Conservation (phyloP, 2,113 vertebrate species). For the Cochlearius cochlearius region DNA sequence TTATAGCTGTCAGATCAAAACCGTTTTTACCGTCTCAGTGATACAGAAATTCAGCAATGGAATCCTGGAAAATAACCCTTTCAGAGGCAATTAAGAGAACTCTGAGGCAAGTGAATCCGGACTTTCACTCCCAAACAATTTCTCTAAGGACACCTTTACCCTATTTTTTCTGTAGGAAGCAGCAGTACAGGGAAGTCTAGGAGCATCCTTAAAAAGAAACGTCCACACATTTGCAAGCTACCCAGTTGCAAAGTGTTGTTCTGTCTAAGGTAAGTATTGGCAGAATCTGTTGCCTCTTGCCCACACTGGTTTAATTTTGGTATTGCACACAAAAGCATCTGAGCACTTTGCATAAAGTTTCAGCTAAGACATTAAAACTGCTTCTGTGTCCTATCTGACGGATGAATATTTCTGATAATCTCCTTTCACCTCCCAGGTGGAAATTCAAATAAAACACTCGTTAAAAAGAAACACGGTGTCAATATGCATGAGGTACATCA, state of each 20-base stretch:
- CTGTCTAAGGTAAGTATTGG: not conserved
- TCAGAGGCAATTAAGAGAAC: not conserved
- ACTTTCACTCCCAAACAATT: not conserved
- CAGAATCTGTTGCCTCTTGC: not conserved
- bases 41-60: not conserved
- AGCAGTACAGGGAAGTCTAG: not conserved
- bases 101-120: not conserved
- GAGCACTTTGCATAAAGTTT: not conserved
- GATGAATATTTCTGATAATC: not conserved
- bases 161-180: not conserved
- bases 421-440: not conserved
- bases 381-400: not conserved
- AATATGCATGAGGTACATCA: not conserved
- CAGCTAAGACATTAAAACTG: not conserved
- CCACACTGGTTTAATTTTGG: not conserved
- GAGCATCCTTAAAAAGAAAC: not conserved
- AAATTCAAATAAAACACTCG: not conserved
- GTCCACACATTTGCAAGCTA: too few relatives aligned
- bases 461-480: not conserved
- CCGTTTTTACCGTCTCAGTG: not conserved
- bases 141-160: not conserved
- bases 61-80: not conserved
- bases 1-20: not conserved
- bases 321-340: not conserved
- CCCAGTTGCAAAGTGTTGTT: not conserved